Evolutionary conservation across 2,113 vertebrate species (phyloP), one percentile per base, ranked within the genome.

Genomic region (Symphodus melops): DNA sequence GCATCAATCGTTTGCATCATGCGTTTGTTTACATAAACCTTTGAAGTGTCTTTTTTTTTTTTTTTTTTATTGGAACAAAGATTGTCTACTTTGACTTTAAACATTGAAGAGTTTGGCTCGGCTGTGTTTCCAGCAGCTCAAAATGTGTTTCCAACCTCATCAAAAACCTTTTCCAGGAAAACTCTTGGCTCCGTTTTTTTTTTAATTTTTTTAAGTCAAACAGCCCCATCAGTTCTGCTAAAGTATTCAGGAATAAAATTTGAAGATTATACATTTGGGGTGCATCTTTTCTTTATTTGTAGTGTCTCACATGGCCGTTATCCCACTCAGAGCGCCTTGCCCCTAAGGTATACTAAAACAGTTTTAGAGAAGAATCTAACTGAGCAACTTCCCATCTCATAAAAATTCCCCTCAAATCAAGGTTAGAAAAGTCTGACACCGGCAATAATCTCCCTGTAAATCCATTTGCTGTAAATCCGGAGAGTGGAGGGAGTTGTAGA

Each of bases 381-480:
- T 8, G 33, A 69, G 56, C 61, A 59, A 68, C 83, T 84, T 59
- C 33, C 8, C 53, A 17, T 48, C 73, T 72, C 39, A 63, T 28
- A 46, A 9, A 54, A 59, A 60, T n/a, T 85, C 75, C 77, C 83
- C 86, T 78, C 72, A 89, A 84, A 90, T 90, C 81, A 89, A 86
- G 81, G 81, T 87, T 70, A 83, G 80, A 62, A 33, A 82, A 81
- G 84, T 80, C 74, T 87, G 86, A 88, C 84, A 81, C 72, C 75
- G 55, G 62, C 82, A 86, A 73, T 90, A 93, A 92, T 91, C 91
- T 93, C 87, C 87, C 91, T 90, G 89, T 93, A 93, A 93, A 93
- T 88, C 91, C 91, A 88, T 93, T 92, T 88, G 68, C 87, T 78
- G 92, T 87, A 93, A 92, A 94, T 94, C 92, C 93, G 79, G 66